Evolutionary conservation across 2,113 vertebrate genomes (phyloP).

Genomic region (Sapajus apella): DNA sequence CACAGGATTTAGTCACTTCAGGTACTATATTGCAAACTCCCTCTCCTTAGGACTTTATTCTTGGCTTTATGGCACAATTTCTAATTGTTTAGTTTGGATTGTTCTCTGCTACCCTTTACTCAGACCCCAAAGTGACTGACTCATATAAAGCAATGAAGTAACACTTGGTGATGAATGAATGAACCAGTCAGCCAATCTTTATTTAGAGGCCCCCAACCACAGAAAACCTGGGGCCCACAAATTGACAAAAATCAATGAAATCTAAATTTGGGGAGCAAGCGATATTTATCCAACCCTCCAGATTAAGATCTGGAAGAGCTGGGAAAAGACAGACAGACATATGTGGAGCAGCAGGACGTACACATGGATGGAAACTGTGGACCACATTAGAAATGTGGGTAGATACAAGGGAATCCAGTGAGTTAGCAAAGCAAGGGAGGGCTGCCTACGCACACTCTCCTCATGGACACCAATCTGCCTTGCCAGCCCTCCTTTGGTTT

Average conservation of each 20-base stretch:
- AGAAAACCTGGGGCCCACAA: neutral
- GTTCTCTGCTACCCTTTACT: neutral
- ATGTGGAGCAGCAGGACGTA: neutral
- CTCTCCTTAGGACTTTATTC: neutral
- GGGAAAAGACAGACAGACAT: neutral
- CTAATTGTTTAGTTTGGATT: neutral
- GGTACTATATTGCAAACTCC: neutral
- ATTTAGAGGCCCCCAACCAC: neutral
- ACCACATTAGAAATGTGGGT: neutral
- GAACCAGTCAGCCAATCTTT: neutral
- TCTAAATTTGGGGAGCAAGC: neutral
- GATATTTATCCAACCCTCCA: neutral
- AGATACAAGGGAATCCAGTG: neutral
- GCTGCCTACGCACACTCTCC: neutral
- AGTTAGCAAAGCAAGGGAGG: neutral
- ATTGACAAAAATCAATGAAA: conserved; percentile 23
- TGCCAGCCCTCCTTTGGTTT: neutral
- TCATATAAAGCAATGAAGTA: neutral
- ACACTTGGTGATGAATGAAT: neutral
- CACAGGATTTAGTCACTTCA: neutral
- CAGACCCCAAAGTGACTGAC: neutral
- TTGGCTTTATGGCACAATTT: neutral
- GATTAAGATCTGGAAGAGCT: neutral
- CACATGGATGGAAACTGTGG: neutral
- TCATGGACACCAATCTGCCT: neutral